Conservation (phyloP, 1,140 invertebrate species). For the Pantala flavescens region DNA sequence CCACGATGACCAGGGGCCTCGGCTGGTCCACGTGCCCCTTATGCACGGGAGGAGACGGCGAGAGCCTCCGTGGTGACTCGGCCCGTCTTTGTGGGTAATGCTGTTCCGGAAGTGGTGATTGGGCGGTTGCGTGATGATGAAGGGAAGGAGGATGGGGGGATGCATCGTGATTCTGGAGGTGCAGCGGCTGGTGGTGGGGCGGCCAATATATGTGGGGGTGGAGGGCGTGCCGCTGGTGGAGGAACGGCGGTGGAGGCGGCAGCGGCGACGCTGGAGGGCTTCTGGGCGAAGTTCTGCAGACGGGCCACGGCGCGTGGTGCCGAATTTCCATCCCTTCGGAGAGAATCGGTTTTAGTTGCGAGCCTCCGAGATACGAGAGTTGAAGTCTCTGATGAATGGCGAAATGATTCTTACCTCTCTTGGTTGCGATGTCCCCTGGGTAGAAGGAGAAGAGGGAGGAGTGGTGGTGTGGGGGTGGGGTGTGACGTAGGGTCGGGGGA, state of each 20-base stretch:
- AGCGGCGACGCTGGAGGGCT: background rate
- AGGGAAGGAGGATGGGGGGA: background rate
- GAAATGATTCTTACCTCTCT: background rate
- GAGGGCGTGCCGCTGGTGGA: background rate
- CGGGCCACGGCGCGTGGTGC: background rate
- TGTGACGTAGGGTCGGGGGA: background rate
- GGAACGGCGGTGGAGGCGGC: background rate
- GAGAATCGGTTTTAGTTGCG: too few species aligned
- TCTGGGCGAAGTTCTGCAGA: background rate
- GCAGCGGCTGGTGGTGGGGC: background rate
- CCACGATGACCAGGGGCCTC: background rate
- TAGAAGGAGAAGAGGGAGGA: background rate
- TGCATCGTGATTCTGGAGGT: background rate
- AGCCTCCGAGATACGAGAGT: too few species aligned
- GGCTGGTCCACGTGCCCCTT: background rate
- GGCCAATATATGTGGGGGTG: slow-evolving; percentile 1
- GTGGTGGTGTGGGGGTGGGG: background rate
- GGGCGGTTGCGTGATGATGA: background rate
- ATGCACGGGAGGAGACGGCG: background rate
- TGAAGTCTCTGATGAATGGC: too few species aligned
- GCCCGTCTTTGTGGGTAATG: background rate
- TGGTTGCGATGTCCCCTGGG: background rate
- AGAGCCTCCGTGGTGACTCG: background rate
- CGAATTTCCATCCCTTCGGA: background rate
- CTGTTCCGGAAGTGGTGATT: background rate